Evolutionary conservation across 2,888 invertebrate species (phyloP).

Genomic region (Melangyna quadrimaculata): DNA sequence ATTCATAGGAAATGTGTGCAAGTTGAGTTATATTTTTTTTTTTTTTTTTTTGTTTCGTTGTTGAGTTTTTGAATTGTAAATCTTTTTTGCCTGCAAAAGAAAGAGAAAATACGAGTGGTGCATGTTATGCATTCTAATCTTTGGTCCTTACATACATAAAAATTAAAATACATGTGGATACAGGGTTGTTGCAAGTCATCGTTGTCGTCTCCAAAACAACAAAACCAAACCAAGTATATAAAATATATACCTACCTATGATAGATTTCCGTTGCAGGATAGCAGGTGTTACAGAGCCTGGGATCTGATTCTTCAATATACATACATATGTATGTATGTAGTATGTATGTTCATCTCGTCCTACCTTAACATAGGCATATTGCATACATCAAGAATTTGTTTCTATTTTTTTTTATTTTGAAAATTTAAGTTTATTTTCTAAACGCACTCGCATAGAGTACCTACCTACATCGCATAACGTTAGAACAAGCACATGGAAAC

Average conservation of each 20-base stretch:
- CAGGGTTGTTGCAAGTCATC: constrained; percentile 39
- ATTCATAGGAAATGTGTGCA: constrained; percentile 59
- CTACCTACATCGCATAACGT: neutral
- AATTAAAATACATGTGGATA: neutral
- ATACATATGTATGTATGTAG: too few relatives aligned
- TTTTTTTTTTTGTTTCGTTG: neutral
- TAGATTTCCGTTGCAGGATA: constrained; percentile 34
- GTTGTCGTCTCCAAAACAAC: constrained; percentile 27
- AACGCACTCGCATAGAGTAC: constrained; percentile 56
- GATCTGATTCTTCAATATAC: constrained; percentile 30
- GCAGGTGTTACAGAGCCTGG: constrained; percentile 60
- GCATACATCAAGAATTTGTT: neutral
- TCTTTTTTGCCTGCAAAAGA: constrained; percentile 36
- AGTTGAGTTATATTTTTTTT: neutral
- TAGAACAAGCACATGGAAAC: constrained; percentile 50
- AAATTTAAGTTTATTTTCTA: constrained; percentile 43
- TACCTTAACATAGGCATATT: constrained; percentile 2
- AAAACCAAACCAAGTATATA: constrained; percentile 36
- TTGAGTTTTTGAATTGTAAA: constrained; percentile 12
- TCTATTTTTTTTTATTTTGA: neutral
- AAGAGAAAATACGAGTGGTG: constrained; percentile 48
- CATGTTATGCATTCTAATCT: constrained; percentile 61
- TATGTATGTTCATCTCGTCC: neutral
- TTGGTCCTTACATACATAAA: neutral
- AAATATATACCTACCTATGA: constrained; percentile 45